Conservation (phyloP, 37 sponge, comb jelly and placozoan species). For the Theonella swinhoei region DNA sequence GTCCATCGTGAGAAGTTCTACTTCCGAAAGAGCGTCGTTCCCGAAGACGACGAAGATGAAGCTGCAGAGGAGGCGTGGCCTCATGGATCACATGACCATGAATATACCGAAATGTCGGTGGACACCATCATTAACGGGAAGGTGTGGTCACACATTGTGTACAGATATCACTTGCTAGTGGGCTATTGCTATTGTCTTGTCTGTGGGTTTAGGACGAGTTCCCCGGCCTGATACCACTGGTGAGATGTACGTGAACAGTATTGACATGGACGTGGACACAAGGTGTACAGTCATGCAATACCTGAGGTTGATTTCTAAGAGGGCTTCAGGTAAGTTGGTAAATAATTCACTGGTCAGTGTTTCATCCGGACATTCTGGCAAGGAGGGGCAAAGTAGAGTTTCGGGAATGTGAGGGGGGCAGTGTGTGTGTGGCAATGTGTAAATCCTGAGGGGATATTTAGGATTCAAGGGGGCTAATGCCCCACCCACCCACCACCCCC, state of each 20-base stretch:
- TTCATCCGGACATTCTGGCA: too few species aligned
- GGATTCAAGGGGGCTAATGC: too few species aligned
- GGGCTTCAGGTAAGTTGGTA: slow-evolving; percentile 82
- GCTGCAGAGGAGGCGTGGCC: background rate
- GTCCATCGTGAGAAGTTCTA: slow-evolving; percentile 73
- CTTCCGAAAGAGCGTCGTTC: slow-evolving; percentile 80
- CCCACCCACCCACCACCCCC: too few species aligned
- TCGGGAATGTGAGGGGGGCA: too few species aligned
- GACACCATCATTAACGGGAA: slow-evolving; percentile 96
- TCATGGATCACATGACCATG: slow-evolving; percentile 48
- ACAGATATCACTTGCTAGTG: too few species aligned
- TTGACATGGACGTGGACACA: slow-evolving; percentile 86
- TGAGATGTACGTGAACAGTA: slow-evolving; percentile 80
- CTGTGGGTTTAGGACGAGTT: slow-evolving; percentile 62
- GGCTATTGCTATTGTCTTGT: background rate
- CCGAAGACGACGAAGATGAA: slow-evolving; percentile 58
- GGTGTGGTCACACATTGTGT: slow-evolving; percentile 38
- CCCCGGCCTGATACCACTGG: slow-evolving; percentile 83
- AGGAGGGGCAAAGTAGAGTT: too few species aligned
- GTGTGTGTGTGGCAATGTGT: too few species aligned
- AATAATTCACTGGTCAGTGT: too few species aligned
- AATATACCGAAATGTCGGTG: slow-evolving; percentile 75
- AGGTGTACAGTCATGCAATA: slow-evolving; percentile 77
- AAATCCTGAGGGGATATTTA: too few species aligned
- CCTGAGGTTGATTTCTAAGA: slow-evolving; percentile 68